Conservation (phyloP, 2,888 invertebrate genomes). For the Catocala fraxini region DNA sequence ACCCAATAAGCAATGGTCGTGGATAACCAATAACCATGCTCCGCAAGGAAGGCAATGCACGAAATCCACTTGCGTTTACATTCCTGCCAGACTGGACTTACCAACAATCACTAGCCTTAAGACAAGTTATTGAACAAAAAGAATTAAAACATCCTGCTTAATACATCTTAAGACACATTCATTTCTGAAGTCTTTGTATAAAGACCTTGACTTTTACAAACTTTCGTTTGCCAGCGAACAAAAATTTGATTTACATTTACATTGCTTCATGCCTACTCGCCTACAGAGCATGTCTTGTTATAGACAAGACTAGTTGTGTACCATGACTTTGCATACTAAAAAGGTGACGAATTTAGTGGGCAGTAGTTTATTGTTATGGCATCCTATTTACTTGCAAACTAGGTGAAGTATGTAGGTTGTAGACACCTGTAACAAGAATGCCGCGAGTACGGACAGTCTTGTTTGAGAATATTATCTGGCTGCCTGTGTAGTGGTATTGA, state of each 20-base stretch:
- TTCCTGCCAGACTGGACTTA: no score
- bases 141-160: slow-evolving; percentile 14
- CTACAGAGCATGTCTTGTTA: slow-evolving; percentile 6
- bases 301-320: slow-evolving; percentile 7
- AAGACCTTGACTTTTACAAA: slow-evolving; percentile 55
- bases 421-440: no score
- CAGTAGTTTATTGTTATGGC: not conserved
- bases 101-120: no score
- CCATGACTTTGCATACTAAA: not conserved
- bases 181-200: slow-evolving; percentile 19
- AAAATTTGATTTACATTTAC: slow-evolving; percentile 41
- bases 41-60: no score
- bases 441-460: no score
- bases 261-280: slow-evolving; percentile 19
- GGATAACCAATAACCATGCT: no score
- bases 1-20: no score
- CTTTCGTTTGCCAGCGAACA: slow-evolving; percentile 51
- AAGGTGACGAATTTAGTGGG: slow-evolving; percentile 4
- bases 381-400: not conserved
- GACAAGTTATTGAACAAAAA: no score
- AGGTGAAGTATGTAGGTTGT: not conserved
- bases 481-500: no score
- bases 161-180: slow-evolving; percentile 17
- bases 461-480: no score
- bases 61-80: no score